Conservation (phyloP, 1,140 invertebrate species). For the Periplaneta americana region DNA sequence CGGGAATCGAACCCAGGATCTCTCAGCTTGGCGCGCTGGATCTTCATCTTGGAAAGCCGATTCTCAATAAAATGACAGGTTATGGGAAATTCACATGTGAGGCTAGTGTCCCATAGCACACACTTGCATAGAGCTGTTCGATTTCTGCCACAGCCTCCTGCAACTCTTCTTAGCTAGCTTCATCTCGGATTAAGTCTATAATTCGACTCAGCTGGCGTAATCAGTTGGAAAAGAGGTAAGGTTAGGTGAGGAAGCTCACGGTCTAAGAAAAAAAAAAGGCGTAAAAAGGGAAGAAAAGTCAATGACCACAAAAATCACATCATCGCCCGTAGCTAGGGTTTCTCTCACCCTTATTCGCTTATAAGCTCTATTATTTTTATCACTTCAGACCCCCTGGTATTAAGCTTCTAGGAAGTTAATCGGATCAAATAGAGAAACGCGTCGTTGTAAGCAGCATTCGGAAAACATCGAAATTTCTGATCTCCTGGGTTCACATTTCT, state of each 20-base stretch:
- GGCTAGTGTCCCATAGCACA: no score
- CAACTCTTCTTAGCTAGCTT: neutral
- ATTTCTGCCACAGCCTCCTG: neutral
- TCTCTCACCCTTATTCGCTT: neutral
- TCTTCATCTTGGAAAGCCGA: no score
- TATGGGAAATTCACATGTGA: no score
- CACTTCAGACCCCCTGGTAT: neutral
- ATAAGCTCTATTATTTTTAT: neutral
- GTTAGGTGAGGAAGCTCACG: neutral
- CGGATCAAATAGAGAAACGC: neutral
- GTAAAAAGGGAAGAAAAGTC: neutral
- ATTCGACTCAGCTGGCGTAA: neutral
- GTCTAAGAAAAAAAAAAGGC: no score
- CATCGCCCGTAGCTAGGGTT: neutral
- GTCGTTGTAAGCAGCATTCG: neutral
- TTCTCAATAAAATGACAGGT: no score
- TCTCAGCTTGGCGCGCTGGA: no score
- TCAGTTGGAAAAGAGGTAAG: neutral
- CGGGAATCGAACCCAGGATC: no score
- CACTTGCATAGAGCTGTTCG: neutral
- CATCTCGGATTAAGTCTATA: neutral
- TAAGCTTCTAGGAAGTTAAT: neutral
- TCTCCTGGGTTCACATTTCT: neutral
- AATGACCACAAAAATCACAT: neutral
- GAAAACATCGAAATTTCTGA: neutral